Evolutionary conservation across 2,888 invertebrate genomes (phyloP), one percentile per base, ranked within the genome.

Genomic region (Polyommatus iphigenia): DNA sequence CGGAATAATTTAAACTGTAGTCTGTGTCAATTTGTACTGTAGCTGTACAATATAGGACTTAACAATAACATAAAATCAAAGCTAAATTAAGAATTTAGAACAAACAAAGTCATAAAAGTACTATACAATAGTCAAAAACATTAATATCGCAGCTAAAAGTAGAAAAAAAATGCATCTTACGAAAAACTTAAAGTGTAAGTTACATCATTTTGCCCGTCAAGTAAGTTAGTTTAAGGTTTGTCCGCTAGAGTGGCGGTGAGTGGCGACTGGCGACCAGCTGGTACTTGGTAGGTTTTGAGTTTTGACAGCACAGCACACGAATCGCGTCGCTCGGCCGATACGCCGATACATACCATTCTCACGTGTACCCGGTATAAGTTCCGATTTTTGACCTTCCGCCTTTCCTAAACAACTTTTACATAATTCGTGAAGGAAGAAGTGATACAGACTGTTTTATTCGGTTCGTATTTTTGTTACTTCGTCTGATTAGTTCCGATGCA

Each of bases 221-320:
- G 85, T 85, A 84, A 81, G 84, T 90, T 91, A 92, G 91, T 92
- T 92, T 85, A 82, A 85, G 86, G 86, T 89, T 89, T 84, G 88
- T 83, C 91, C 93, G 90, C 91, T 85, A 93, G 93, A 91, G 92
- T 85, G 89, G 85, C 87, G 84, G 85, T 84, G 87, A 86, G 86
- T 87, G 85, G 62, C 24, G 24, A 10, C 24, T 24, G 67, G 86
- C 82, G 81, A 88, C 91, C 92, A 92, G 91, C 91, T 91, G 89
- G 24, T 24, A 24, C 24, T 1, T 24, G 24, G 90, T 87, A 85
- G 78, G 79, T 80, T 80, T 80, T 91, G 91, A 85, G 78, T 78
- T 80, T 80, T 91, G 91, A 91, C 91, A 90, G 90, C 89, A 85
- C 86, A 90, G 89, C 89, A 87, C 87, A 86, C 86, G 84, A 87